Evolutionary conservation across 2,797 vertebrate species (phyloP).

Genomic region (Siniperca undulata): DNA sequence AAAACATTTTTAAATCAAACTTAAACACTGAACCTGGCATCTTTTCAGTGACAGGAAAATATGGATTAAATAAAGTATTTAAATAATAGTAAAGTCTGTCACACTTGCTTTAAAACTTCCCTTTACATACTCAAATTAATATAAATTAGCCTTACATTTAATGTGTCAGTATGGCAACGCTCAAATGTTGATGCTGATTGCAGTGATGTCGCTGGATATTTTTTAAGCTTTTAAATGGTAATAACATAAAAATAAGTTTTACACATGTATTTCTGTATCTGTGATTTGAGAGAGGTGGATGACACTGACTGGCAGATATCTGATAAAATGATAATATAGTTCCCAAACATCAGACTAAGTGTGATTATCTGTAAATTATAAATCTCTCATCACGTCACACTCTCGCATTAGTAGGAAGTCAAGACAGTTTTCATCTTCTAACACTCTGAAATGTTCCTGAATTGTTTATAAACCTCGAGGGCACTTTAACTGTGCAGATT

Average conservation of each 20-base stretch:
- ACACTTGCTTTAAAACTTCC: not conserved
- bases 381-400: slow-evolving; percentile 25
- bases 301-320: not conserved
- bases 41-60: not conserved
- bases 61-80: not conserved
- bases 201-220: not conserved
- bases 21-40: not conserved
- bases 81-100: not conserved
- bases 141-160: not conserved
- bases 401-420: not conserved
- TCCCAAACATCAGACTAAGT: not conserved
- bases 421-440: not conserved
- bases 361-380: slow-evolving; percentile 10
- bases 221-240: not conserved
- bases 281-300: not conserved
- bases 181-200: slow-evolving; percentile 1
- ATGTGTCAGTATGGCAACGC: not conserved
- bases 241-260: not conserved
- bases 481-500: slow-evolving; percentile 28
- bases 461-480: slow-evolving; percentile 10
- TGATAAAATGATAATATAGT: slow-evolving; percentile 16
- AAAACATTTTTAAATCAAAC: not conserved
- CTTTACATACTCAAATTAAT: not conserved
- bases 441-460: slow-evolving; percentile 25
- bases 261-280: not conserved